phyloP scores from a whole-genome alignment of 2,888 invertebrate genomes.

The Tortrix viridana region DNA sequence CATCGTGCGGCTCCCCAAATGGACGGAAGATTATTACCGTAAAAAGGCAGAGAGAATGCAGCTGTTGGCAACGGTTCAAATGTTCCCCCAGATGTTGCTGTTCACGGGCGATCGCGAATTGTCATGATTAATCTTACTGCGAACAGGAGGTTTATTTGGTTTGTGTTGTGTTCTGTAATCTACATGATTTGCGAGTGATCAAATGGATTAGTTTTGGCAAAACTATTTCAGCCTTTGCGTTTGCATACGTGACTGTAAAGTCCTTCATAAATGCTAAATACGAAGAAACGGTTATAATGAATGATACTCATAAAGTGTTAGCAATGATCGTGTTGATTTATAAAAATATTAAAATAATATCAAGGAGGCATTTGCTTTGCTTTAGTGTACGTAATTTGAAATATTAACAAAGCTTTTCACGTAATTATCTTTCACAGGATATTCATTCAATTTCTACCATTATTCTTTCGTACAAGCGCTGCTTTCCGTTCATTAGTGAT shows the following conservation, averaged over 20 bases:
- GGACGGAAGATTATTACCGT: constrained; percentile 56
- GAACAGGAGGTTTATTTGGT: constrained; percentile 29
- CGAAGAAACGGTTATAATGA: too few species aligned
- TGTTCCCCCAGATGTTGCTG: constrained; percentile 52
- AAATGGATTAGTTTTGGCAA: too few species aligned
- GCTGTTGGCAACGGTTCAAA: constrained; percentile 73
- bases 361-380: too few species aligned
- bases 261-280: too few species aligned
- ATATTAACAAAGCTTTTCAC: background rate
- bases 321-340: too few species aligned
- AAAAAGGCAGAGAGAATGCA: constrained; percentile 52
- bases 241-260: too few species aligned
- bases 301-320: too few species aligned
- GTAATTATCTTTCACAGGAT: background rate
- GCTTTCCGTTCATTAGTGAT: background rate
- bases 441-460: background rate
- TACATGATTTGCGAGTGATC: background rate
- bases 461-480: background rate
- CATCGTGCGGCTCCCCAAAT: constrained; percentile 51
- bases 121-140: constrained; percentile 35
- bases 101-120: constrained; percentile 41
- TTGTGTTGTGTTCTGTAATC: constrained; percentile 1
- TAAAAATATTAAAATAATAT: too few species aligned
- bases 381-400: too few species aligned
- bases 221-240: too few species aligned